These are phyloP conservation scores for Mormoops blainvillei DNA, from an alignment of 2,113 vertebrate species.

Conservation along the genomic window DNA sequence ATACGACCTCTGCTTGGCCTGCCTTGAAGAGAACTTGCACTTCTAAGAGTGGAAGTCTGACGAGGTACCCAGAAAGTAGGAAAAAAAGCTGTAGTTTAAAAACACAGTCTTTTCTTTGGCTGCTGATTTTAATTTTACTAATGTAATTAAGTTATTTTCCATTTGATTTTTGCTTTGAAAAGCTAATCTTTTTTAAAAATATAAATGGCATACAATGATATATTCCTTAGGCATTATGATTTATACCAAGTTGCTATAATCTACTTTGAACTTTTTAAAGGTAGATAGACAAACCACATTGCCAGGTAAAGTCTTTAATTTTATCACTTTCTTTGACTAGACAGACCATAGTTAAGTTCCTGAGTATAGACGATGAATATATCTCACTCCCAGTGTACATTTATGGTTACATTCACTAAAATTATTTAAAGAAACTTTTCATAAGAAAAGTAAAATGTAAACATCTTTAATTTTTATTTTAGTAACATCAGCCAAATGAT, in stretches of 20 bases:
- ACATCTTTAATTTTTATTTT: background rate
- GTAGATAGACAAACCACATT: background rate
- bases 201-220: background rate
- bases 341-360: background rate
- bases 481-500: background rate
- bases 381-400: background rate
- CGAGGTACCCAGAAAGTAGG: background rate
- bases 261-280: constrained; percentile 12
- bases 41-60: background rate
- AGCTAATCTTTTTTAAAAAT: background rate
- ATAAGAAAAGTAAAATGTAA: background rate
- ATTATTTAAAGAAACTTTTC: background rate
- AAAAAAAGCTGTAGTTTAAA: background rate
- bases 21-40: background rate
- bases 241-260: background rate
- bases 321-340: background rate
- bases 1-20: background rate
- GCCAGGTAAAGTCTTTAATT: background rate
- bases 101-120: background rate
- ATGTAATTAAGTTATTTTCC: background rate
- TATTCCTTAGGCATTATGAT: background rate
- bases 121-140: background rate
- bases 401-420: background rate
- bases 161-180: background rate
- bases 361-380: background rate